These are phyloP conservation scores for Gari tellinella DNA, from an alignment of 2,888 invertebrate species.

Conservation along the genomic window DNA sequence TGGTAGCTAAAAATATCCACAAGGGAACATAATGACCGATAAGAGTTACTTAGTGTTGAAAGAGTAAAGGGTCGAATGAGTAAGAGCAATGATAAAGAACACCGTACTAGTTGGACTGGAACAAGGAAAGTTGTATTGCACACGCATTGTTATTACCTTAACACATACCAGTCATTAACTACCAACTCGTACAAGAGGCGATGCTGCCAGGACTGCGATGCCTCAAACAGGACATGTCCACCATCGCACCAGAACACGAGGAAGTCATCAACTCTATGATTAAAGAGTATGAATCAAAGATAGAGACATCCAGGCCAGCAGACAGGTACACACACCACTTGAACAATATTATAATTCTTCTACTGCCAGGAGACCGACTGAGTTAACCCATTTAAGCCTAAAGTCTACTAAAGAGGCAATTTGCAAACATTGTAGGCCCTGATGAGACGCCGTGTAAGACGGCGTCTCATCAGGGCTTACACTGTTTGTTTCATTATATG, in stretches of 20 bases:
- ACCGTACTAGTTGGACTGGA: background rate
- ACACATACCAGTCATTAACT: conserved; percentile 81
- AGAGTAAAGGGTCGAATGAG: background rate
- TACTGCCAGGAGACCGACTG: no score
- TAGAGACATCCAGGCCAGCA: conserved; percentile 68
- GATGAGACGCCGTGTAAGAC: no score
- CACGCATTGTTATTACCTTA: conserved; percentile 30
- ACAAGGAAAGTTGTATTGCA: no score
- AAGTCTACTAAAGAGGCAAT: no score
- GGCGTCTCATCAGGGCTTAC: no score
- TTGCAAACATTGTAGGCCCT: no score
- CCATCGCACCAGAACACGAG: conserved; percentile 83
- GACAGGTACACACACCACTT: conserved; percentile 64
- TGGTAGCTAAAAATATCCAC: no score
- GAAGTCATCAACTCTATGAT: conserved; percentile 84
- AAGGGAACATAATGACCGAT: no score
- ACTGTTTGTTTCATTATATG: no score
- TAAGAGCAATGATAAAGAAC: background rate
- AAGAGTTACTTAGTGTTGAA: no score
- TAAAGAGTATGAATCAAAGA: conserved; percentile 79
- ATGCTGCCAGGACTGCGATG: conserved; percentile 84
- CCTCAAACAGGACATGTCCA: conserved; percentile 81
- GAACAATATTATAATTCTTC: no score
- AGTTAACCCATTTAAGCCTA: no score
- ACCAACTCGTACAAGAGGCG: conserved; percentile 83